phyloP scores from a whole-genome alignment of 2,797 vertebrate species.

The Leptodactylus fallax region DNA sequence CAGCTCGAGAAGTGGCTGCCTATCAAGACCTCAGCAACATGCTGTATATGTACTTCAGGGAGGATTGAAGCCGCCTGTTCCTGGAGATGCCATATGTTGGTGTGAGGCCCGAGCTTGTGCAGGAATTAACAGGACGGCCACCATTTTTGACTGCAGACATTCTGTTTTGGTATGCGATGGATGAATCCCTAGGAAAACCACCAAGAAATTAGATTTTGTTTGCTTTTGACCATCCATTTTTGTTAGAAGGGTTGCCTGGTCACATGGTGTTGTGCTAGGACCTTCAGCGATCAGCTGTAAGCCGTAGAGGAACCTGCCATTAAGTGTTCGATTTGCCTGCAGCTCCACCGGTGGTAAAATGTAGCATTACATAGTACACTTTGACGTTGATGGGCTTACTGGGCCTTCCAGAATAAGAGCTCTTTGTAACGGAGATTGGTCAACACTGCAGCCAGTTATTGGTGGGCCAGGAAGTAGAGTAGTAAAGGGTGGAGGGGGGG shows the following conservation, averaged over 20 bases:
- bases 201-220: not conserved
- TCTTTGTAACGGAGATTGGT: too few species aligned
- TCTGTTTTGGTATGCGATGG: not conserved
- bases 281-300: not conserved
- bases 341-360: not conserved
- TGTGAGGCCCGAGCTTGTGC: not conserved
- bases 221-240: not conserved
- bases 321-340: not conserved
- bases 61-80: not conserved
- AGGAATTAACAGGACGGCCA: not conserved
- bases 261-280: too few species aligned
- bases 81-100: not conserved
- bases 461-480: too few species aligned
- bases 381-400: not conserved
- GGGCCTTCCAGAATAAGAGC: conserved; percentile 19
- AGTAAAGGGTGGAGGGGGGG: too few species aligned
- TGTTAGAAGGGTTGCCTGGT: not conserved
- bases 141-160: not conserved
- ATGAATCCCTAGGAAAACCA: not conserved
- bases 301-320: not conserved
- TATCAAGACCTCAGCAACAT: too few species aligned
- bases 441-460: too few species aligned
- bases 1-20: not conserved
- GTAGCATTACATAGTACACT: not conserved
- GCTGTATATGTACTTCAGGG: not conserved